Evolutionary conservation across 2,888 invertebrate genomes (phyloP).

Genomic region (Phalera bucephala): DNA sequence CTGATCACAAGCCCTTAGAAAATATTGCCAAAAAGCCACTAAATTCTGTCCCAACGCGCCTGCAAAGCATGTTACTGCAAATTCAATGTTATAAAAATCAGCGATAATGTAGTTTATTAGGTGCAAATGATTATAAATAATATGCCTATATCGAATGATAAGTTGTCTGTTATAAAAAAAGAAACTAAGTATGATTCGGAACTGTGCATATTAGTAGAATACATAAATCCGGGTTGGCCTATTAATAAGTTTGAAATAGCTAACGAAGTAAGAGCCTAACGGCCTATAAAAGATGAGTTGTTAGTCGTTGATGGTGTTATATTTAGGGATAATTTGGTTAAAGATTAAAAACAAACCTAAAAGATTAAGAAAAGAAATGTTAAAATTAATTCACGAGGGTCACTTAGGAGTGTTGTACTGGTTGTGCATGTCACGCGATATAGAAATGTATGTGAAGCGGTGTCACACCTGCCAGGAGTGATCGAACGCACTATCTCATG

Average conservation of each 20-base stretch:
- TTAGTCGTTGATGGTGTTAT: constrained; percentile 1
- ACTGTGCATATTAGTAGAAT: too few relatives aligned
- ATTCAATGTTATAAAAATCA: too few relatives aligned
- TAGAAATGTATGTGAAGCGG: too few relatives aligned
- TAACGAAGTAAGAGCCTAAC: too few relatives aligned
- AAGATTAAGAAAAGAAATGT: constrained; percentile 3
- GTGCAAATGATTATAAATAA: background rate
- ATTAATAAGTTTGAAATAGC: too few relatives aligned
- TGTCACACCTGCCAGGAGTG: too few relatives aligned
- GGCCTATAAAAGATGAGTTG: too few relatives aligned
- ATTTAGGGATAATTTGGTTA: constrained; percentile 2
- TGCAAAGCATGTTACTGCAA: constrained; percentile 34
- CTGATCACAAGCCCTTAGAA: constrained; percentile 37
- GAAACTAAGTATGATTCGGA: background rate
- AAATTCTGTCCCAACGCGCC: constrained; percentile 17
- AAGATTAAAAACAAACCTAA: constrained; percentile 11
- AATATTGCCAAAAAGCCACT: constrained; percentile 28
- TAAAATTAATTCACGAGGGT: background rate
- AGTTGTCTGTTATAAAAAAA: background rate
- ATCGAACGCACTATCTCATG: too few relatives aligned
- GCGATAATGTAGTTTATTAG: too few relatives aligned
- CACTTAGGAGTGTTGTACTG: too few relatives aligned
- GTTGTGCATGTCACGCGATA: too few relatives aligned
- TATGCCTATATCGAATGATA: background rate
- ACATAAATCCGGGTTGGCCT: too few relatives aligned